These are phyloP conservation scores for Cercopithecus mitis DNA, from an alignment of 2,797 vertebrate genomes.

Conservation along the genomic window DNA sequence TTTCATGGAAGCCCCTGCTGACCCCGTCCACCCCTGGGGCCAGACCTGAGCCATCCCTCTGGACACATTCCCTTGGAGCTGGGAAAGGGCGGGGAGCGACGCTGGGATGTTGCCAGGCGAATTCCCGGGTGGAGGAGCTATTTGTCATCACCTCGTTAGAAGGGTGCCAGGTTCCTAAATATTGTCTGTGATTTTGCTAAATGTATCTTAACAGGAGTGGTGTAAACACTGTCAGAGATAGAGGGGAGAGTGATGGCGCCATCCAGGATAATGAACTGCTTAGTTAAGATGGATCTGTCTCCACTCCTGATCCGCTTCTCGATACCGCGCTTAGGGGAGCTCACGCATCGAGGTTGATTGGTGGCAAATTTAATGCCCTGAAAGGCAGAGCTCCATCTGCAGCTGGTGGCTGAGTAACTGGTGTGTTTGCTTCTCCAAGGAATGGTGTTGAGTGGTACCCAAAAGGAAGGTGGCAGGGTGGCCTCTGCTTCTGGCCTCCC, in stretches of 20 bases:
- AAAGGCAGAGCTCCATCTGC: not conserved
- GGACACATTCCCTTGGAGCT: no score
- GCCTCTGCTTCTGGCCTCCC: not conserved
- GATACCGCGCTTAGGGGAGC: rapidly evolving
- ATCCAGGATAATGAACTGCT: conserved; percentile 51
- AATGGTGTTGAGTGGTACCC: rapidly evolving
- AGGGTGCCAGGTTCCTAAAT: conserved; percentile 15
- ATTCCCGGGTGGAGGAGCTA: not conserved
- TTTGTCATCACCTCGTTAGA: not conserved
- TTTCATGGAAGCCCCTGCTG: not conserved
- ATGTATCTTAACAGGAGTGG: conserved; percentile 52
- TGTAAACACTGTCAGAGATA: conserved; percentile 54
- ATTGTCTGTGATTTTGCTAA: conserved; percentile 56
- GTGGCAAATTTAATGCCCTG: not conserved
- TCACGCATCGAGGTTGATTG: rapidly evolving
- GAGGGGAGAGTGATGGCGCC: conserved; percentile 40
- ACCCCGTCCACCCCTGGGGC: rapidly evolving
- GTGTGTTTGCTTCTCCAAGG: not conserved
- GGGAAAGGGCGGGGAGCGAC: rapidly evolving
- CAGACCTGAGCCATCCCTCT: not conserved
- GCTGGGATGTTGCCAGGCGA: not conserved
- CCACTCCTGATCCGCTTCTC: not conserved
- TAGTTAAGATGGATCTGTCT: conserved; percentile 44
- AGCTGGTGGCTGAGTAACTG: not conserved
- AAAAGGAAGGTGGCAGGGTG: not conserved